Percentiles rank a stretch among this genome's conserved stretches.
These are phyloP conservation scores for Nannospalax galili DNA, from an alignment of 2,113 vertebrate species.

Conservation along the genomic window DNA sequence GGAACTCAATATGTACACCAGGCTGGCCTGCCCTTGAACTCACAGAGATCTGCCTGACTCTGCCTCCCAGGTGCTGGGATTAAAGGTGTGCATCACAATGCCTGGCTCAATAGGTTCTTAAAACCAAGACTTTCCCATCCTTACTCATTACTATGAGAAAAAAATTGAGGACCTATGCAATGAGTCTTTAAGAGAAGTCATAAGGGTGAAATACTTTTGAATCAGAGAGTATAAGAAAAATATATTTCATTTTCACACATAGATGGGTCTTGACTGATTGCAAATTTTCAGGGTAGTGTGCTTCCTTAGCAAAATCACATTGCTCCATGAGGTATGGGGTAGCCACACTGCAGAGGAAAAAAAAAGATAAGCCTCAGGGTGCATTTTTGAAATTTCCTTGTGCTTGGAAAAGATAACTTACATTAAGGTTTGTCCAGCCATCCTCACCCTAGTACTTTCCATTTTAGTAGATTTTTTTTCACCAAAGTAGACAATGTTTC, in stretches of 20 bases:
- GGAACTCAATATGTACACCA: no score
- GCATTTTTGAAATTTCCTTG: not conserved
- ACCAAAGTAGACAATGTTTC: not conserved
- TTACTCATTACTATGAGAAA: not conserved
- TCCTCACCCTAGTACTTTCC: not conserved
- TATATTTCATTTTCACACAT: not conserved
- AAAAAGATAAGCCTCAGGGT: not conserved
- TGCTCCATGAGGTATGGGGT: no score
- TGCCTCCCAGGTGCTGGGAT: no score
- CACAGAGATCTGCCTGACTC: no score
- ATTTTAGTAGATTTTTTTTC: not conserved
- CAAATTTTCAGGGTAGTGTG: not conserved
- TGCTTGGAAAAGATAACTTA: not conserved
- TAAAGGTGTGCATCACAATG: no score
- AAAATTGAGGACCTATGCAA: not conserved
- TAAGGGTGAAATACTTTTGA: not conserved
- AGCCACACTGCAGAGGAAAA: not conserved
- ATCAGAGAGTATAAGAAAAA: not conserved
- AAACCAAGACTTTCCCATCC: not conserved
- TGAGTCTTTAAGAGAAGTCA: not conserved
- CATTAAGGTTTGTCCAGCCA: not conserved
- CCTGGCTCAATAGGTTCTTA: no score
- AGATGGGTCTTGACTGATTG: not conserved
- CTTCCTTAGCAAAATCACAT: not conserved
- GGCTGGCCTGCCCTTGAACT: no score